A percentile compares a stretch with the other conserved stretches of the same genome.
Conservation (phyloP, 2,797 vertebrate species). For the Gymnodraco acuticeps region DNA sequence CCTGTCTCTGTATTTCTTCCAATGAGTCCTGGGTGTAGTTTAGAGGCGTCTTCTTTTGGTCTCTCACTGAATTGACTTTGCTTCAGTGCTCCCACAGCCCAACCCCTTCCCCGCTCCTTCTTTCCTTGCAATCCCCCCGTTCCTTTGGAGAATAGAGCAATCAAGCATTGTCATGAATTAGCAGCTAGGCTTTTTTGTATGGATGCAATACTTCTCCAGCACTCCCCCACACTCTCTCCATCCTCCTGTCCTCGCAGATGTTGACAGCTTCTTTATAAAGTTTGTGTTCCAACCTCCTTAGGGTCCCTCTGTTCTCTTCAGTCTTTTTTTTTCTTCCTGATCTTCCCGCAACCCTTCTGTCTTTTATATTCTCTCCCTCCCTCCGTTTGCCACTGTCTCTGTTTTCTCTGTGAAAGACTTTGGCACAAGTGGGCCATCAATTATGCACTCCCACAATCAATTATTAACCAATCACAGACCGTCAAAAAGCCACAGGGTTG, state of each 20-base stretch:
- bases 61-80: conserved; percentile 26
- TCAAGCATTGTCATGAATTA: conserved; percentile 79
- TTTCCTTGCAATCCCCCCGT: conserved; percentile 46
- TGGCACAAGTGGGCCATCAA: conserved; percentile 80
- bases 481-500: conserved; percentile 72
- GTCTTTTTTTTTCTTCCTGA: not conserved
- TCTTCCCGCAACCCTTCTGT: not conserved
- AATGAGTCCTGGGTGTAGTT: conserved; percentile 9
- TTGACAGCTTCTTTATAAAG: conserved; percentile 39
- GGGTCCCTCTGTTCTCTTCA: conserved; percentile 26
- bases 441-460: conserved; percentile 82
- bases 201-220: conserved; percentile 48
- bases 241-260: conserved; percentile 17
- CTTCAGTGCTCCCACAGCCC: conserved; percentile 28
- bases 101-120: not conserved
- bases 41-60: conserved; percentile 10
- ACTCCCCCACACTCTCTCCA: conserved; percentile 32
- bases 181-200: conserved; percentile 54
- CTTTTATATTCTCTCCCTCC: conserved; percentile 9
- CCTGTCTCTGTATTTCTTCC: conserved; percentile 37
- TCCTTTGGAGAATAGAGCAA: conserved; percentile 65
- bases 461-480: conserved; percentile 81
- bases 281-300: conserved; percentile 30
- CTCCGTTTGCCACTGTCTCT: conserved; percentile 37
- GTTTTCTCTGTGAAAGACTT: conserved; percentile 64